These are phyloP conservation scores for Acrobasis repandana DNA, from an alignment of 2,888 invertebrate species.

Conservation along the genomic window DNA sequence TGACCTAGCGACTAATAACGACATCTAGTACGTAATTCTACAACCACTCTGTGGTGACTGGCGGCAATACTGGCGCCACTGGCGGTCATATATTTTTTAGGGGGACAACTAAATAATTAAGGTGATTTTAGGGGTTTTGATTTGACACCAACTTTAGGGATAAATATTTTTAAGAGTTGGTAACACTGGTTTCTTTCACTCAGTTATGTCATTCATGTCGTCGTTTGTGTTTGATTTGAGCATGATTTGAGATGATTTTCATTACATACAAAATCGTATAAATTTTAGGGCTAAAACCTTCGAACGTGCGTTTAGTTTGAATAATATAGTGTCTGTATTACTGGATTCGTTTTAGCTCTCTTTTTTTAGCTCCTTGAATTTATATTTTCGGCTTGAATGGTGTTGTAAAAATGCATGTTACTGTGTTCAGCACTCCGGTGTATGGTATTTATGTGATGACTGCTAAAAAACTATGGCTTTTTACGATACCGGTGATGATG, in stretches of 20 bases:
- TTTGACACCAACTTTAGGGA: too few relatives aligned
- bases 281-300: not conserved
- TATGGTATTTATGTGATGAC: slow-evolving; percentile 46
- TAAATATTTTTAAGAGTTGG: too few relatives aligned
- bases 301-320: not conserved
- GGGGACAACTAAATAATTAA: too few relatives aligned
- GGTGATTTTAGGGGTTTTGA: too few relatives aligned
- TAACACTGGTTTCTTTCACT: too few relatives aligned
- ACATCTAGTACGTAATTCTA: too few relatives aligned
- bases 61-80: too few relatives aligned
- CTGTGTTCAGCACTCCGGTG: slow-evolving; percentile 57
- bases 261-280: not conserved
- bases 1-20: too few relatives aligned
- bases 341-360: not conserved
- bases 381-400: slow-evolving; percentile 11
- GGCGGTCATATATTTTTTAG: too few relatives aligned
- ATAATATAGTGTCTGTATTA: not conserved
- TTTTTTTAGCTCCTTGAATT: not conserved
- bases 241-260: not conserved
- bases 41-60: too few relatives aligned
- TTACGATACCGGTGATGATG: slow-evolving; percentile 57
- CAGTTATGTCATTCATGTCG: not conserved
- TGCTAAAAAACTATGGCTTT: slow-evolving; percentile 65
- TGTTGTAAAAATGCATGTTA: slow-evolving; percentile 4
- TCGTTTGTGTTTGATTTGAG: not conserved